phyloP scores from a whole-genome alignment of 2,113 vertebrate genomes.

The Brienomyrus longianalis region DNA sequence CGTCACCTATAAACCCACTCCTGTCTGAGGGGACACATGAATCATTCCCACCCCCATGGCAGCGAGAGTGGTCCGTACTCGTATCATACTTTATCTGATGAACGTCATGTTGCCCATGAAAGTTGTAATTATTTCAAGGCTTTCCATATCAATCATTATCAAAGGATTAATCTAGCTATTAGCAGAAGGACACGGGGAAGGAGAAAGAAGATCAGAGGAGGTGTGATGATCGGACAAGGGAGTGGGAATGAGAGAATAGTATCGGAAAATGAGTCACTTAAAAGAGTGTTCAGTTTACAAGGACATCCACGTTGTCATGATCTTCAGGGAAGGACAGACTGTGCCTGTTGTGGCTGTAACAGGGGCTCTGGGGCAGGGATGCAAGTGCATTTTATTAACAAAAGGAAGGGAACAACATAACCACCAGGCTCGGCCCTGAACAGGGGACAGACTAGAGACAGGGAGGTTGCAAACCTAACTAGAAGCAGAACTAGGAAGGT shows the following conservation, averaged over 20 bases:
- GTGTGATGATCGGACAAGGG: not conserved
- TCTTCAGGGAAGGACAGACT: not conserved
- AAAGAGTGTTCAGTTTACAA: not conserved
- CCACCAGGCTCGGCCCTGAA: not conserved
- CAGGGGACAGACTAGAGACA: not conserved
- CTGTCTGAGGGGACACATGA: slow-evolving; percentile 11
- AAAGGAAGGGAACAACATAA: not conserved
- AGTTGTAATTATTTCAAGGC: slow-evolving; percentile 13
- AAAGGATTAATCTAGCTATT: not conserved
- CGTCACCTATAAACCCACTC: slow-evolving; percentile 17
- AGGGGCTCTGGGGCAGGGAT: not conserved
- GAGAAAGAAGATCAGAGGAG: not conserved
- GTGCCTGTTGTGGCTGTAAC: no score
- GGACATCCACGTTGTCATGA: not conserved
- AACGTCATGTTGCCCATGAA: not conserved
- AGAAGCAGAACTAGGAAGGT: not conserved
- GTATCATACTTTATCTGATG: not conserved
- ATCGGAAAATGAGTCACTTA: not conserved
- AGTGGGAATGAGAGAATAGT: not conserved
- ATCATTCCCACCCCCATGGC: not conserved
- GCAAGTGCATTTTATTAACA: not conserved
- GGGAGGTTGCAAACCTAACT: not conserved
- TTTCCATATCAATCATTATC: slow-evolving; percentile 2
- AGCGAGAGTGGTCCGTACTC: not conserved
- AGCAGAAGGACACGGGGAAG: not conserved